Base-by-base conservation (phyloP, 2,888 invertebrate genomes). In the Fabriciana adippe region DNA sequence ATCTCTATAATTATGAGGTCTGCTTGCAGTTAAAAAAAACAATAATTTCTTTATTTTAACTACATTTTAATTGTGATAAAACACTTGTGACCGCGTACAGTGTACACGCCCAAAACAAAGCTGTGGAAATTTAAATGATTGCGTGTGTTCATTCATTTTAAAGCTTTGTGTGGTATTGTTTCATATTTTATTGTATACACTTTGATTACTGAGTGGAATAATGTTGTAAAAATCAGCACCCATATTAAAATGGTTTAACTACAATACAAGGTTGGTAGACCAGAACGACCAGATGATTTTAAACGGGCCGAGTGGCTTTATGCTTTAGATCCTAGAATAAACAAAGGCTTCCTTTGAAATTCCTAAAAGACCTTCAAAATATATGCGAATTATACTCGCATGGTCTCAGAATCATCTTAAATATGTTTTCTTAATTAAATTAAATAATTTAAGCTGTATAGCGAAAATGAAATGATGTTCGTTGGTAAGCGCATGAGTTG, bases 51-150 rank as follows among this genome's bases (percentile, higher is more conserved):
- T n/a, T n/a, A n/a, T n/a, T n/a, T n/a, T n/a, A n/a, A n/a, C n/a
- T n/a, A n/a, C n/a, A 57, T 59, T 59, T 48, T 48, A n/a, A 48
- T 31, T 59, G 47, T 48, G 48, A 59, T 59, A 48, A 59, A 48
- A 26, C 59, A 31, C 59, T 59, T n/a, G n/a, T 59, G 48, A 59
- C 59, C 48, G 59, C 59, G 35, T 41, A 48, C 57, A 26, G 59
- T 47, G 35, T 41, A 48, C 57, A 26, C 48, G 31, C 59, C 59
- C 6, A n/a, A 48, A 13, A 59, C 48, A 59, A 59, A 59, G 48
- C 59, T 48, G 59, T 59, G 59, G 48, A 59, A 59, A 53, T 61
- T 61, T 53, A 61, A 61, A 61, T 61, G 41, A 53, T 41, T 51
- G 48, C 47, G 50, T 51, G 61, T 51, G 61, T 31, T 51, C 51